A percentile compares a stretch with the other conserved stretches of the same genome.
Conservation (phyloP, 1,140 invertebrate genomes). For the Mizuhopecten yessoensis region DNA sequence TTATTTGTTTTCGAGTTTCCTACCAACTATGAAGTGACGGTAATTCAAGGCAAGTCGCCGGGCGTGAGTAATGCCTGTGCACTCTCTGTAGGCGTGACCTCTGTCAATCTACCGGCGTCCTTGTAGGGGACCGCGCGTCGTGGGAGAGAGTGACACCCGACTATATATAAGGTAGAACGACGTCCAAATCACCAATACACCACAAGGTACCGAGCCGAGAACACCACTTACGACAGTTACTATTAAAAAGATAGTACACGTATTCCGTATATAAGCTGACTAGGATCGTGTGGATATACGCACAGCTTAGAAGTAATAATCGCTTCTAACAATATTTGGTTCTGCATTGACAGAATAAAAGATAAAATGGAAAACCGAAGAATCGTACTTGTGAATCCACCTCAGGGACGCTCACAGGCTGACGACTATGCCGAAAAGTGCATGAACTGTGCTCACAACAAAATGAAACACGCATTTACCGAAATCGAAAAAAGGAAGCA, state of each 20-base stretch:
- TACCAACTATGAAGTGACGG: conserved; percentile 31
- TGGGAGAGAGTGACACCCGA: conserved; percentile 17
- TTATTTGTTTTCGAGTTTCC: conserved; percentile 25
- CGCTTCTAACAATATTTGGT: not conserved
- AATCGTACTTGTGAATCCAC: conserved; percentile 38
- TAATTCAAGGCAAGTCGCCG: not conserved
- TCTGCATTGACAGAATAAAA: not conserved
- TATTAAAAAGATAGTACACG: not conserved
- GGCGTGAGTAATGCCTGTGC: not conserved
- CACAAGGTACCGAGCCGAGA: not conserved
- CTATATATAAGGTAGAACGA: not conserved
- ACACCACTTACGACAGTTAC: not conserved
- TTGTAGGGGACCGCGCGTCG: not conserved
- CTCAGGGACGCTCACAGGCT: conserved; percentile 49
- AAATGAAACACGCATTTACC: conserved; percentile 41
- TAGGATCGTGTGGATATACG: not conserved
- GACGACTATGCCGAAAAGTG: conserved; percentile 47
- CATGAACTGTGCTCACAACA: conserved; percentile 50
- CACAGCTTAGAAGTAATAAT: not conserved
- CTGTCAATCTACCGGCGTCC: conserved; percentile 13
- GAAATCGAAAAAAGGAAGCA: conserved; percentile 50
- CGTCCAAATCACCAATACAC: conserved; percentile 1
- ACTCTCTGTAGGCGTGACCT: not conserved
- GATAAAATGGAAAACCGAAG: conserved; percentile 3
- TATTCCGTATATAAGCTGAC: not conserved